A percentile compares a stretch with the other conserved stretches of the same genome.
phyloP scores from a whole-genome alignment of 2,888 invertebrate genomes.

The Biston betularia region DNA sequence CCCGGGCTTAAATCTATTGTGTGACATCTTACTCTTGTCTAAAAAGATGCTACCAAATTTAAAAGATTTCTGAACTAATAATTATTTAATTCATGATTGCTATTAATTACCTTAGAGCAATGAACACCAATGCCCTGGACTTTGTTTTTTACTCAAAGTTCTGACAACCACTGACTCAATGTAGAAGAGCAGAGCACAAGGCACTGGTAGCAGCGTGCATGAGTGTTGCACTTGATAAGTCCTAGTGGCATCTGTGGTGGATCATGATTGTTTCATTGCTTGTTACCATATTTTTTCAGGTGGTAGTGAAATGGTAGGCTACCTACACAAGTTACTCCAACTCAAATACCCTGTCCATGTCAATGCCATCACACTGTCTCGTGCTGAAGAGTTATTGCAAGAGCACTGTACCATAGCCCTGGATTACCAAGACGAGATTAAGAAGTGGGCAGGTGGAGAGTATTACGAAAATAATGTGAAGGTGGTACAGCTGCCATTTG shows the following conservation, averaged over 20 bases:
- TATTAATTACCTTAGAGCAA: not conserved
- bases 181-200: too few relatives aligned
- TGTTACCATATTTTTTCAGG: conserved; percentile 63
- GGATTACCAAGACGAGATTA: conserved; percentile 92
- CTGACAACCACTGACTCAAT: too few relatives aligned
- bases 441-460: conserved; percentile 92
- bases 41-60: too few relatives aligned
- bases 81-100: too few relatives aligned
- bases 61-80: too few relatives aligned
- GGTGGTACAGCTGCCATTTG: conserved; percentile 94
- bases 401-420: conserved; percentile 92
- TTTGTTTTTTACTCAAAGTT: too few relatives aligned
- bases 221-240: too few relatives aligned
- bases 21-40: too few relatives aligned
- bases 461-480: conserved; percentile 94
- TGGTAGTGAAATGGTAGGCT: conserved; percentile 94
- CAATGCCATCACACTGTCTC: conserved; percentile 93
- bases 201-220: too few relatives aligned
- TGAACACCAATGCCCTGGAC: not conserved
- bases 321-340: conserved; percentile 94
- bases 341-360: conserved; percentile 97
- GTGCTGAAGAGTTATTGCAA: conserved; percentile 95
- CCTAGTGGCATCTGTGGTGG: too few relatives aligned
- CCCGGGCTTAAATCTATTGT: too few relatives aligned
- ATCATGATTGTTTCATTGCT: too few relatives aligned